A percentile compares a stretch with the other conserved stretches of the same genome.
Conservation (phyloP, 2,113 vertebrate genomes). For the Leptobrachium ailaonicum region DNA sequence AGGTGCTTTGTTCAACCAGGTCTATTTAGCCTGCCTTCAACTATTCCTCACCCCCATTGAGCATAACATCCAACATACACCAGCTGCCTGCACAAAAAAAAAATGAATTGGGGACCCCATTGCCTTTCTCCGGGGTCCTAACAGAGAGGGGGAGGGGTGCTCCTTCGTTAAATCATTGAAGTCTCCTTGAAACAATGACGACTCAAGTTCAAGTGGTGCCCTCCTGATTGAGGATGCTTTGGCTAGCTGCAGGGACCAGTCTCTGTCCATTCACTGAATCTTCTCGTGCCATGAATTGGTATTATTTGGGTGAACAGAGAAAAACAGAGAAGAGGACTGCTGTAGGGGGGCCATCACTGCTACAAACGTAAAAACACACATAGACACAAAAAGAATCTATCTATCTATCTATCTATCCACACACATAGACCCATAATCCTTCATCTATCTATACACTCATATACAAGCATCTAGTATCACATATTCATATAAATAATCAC, state of each 20-base stretch:
- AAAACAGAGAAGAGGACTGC: slow-evolving; percentile 53
- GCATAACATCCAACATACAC: slow-evolving; percentile 57
- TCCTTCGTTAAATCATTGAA: slow-evolving; percentile 63
- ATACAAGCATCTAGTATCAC: no score
- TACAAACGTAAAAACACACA: not conserved
- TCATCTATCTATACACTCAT: no score
- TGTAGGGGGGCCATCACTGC: slow-evolving; percentile 37
- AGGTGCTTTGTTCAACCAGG: slow-evolving; percentile 55
- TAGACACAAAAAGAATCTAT: no score
- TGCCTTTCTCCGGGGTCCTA: slow-evolving; percentile 55
- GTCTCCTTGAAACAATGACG: slow-evolving; percentile 58
- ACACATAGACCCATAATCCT: no score
- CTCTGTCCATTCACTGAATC: not conserved
- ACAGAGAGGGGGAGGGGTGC: slow-evolving; percentile 50
- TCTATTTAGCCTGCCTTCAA: slow-evolving; percentile 54
- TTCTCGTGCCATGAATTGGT: slow-evolving; percentile 44
- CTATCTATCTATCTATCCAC: no score
- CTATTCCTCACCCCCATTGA: slow-evolving; percentile 51
- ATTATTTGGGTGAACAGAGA: slow-evolving; percentile 50
- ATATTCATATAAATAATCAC: no score
- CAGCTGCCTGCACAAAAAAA: slow-evolving; percentile 59
- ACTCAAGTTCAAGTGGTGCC: slow-evolving; percentile 57
- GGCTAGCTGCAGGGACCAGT: slow-evolving; percentile 53
- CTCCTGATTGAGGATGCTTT: slow-evolving; percentile 53
- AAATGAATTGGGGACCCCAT: slow-evolving; percentile 39